Evolutionary conservation across 2,797 vertebrate species (phyloP), one percentile per base, ranked within the genome.

Genomic region (Acanthurus leucopareius): DNA sequence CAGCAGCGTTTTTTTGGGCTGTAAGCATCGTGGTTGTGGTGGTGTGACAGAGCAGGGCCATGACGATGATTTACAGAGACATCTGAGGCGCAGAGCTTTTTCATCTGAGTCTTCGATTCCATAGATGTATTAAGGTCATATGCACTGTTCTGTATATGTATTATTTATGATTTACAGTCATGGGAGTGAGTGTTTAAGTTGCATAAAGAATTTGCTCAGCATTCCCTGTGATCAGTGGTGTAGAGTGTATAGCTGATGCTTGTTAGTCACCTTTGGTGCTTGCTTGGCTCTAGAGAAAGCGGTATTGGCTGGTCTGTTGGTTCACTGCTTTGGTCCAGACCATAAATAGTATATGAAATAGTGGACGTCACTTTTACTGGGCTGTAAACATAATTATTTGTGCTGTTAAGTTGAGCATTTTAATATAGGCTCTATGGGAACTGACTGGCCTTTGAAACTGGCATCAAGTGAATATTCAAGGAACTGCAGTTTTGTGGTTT

Each of bases 131-230:
- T 69, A 53, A 85, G 75, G 83, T 40, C 62, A 80, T 72, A 78
- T 56, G 69, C 63, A n/a, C 69, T 79, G 40, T 65, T 42, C 59
- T 65, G 17, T 45, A 51, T 56, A 58, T 81, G 49, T 77, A 75
- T 85, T 86, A 86, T 91, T 80, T 70, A 87, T 74, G 51, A 63
- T 75, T 79, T 70, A 25, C 54, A 70, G 63, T 76, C n/a, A 53
- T 16, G n/a, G 48, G 14, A 68, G 40, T 13, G 53, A 72, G 63
- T 54, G 47, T 80, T 79, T 73, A 25, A 60, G 69, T 68, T 40
- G 66, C 32, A 73, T 60, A 44, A 73, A 51, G 32, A 17, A 80
- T 59, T 57, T 74, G 51, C 63, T 52, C 77, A 67, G 10, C 19
- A 28, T 57, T 63, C 32, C 20, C 51, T 82, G 45, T 8, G 16